Conservation (phyloP, 2,113 vertebrate species). For the Ploceus nigricollis region DNA sequence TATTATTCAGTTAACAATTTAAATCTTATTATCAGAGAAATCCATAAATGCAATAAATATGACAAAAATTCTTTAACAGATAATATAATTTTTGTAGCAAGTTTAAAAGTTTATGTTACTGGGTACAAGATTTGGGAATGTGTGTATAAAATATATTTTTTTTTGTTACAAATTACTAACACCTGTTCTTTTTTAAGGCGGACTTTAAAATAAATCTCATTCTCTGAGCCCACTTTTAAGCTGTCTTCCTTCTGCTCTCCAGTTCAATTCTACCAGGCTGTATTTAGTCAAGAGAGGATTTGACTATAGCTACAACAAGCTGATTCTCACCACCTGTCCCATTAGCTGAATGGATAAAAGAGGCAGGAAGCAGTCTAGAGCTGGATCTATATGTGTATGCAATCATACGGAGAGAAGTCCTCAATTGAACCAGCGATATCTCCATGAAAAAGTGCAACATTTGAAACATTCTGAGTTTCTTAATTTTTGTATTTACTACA, state of each 20-base stretch:
- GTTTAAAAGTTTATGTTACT: background rate
- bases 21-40: background rate
- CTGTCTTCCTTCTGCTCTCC: background rate
- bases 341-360: background rate
- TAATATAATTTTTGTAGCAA: background rate
- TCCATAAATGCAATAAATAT: background rate
- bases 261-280: background rate
- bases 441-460: background rate
- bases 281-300: background rate
- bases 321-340: background rate
- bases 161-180: background rate
- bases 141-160: background rate
- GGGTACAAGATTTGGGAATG: background rate
- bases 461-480: background rate
- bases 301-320: background rate
- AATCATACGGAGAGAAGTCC: background rate
- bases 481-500: background rate
- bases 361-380: background rate
- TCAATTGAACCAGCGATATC: background rate
- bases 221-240: background rate
- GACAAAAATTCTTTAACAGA: background rate
- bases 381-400: background rate
- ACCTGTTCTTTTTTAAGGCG: background rate
- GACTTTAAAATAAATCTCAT: background rate
- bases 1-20: background rate